A percentile compares a stretch with the other conserved stretches of the same genome.
phyloP scores from a whole-genome alignment of 2,113 vertebrate species.

The Ranitomeya imitator region DNA sequence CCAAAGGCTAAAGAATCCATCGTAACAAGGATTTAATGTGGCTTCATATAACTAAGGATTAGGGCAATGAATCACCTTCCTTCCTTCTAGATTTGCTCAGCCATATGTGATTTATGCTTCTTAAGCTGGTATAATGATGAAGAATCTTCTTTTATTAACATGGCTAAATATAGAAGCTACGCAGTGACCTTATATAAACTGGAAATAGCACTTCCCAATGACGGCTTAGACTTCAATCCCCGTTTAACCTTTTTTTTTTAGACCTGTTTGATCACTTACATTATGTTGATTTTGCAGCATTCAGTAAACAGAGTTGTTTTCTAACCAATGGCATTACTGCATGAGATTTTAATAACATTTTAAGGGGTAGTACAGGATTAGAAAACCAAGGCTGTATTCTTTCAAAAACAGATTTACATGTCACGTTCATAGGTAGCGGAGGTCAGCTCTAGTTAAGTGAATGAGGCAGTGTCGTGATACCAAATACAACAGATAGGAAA shows the following conservation, averaged over 20 bases:
- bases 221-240: constrained; percentile 48
- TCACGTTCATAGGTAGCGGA: no score
- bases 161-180: constrained; percentile 54
- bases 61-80: constrained; percentile 49
- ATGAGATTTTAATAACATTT: not conserved
- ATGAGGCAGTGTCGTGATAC: no score
- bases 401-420: no score
- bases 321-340: no score
- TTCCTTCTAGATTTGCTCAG: constrained; percentile 49
- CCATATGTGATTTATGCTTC: constrained; percentile 53
- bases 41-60: constrained; percentile 54
- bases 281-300: constrained; percentile 13
- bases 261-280: constrained; percentile 25
- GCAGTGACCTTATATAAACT: constrained; percentile 51
- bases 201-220: constrained; percentile 47
- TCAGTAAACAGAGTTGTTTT: constrained; percentile 33
- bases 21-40: constrained; percentile 48
- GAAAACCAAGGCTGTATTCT: no score
- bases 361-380: not conserved
- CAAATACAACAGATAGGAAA: no score
- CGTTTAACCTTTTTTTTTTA: constrained; percentile 51
- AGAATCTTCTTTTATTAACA: constrained; percentile 58
- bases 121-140: constrained; percentile 56
- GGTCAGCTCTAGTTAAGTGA: no score
- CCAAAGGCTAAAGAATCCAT: constrained; percentile 47